Percentiles rank a stretch among this genome's conserved stretches.
phyloP scores from a whole-genome alignment of 1,140 invertebrate genomes.

The Phortica variegata region DNA sequence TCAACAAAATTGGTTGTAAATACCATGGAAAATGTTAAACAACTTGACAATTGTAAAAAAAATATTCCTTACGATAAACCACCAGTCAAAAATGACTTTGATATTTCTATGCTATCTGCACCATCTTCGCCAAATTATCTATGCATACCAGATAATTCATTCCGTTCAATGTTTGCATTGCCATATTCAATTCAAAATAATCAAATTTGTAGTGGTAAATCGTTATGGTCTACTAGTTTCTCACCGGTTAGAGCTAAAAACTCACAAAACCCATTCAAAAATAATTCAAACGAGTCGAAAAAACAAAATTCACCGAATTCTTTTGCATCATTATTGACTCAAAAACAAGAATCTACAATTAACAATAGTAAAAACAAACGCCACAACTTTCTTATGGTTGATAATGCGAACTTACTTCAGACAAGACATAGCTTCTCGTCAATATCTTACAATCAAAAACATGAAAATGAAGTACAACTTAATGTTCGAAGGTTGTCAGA shows the following conservation, averaged over 20 bases:
- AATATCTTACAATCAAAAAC: conserved; percentile 28
- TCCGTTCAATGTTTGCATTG: conserved; percentile 9
- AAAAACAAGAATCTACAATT: conserved; percentile 8
- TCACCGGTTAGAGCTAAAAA: conserved; percentile 35
- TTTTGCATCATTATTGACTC: too few relatives aligned
- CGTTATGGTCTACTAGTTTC: conserved; percentile 33
- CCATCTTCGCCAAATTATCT: conserved; percentile 37
- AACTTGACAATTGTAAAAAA: conserved; percentile 12
- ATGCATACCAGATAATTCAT: conserved; percentile 20
- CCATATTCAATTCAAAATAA: conserved; percentile 5
- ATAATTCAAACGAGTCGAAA: conserved; percentile 14
- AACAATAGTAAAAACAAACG: conserved; percentile 12
- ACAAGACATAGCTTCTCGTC: conserved; percentile 47
- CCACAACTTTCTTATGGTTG: conserved; percentile 21
- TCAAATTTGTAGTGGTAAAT: conserved; percentile 8
- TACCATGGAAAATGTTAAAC: conserved; percentile 18
- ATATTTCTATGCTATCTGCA: conserved; percentile 24
- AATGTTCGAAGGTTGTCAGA: conserved; percentile 49
- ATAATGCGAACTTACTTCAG: conserved; percentile 28
- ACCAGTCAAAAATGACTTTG: conserved; percentile 6
- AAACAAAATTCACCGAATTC: conserved; percentile 4
- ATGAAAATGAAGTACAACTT: conserved; percentile 39
- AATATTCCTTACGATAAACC: conserved; percentile 4
- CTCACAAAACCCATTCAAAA: conserved; percentile 25
- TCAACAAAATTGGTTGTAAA: conserved; percentile 16